Conservation (phyloP, 2,113 vertebrate genomes). For the Ptyas mucosa region DNA sequence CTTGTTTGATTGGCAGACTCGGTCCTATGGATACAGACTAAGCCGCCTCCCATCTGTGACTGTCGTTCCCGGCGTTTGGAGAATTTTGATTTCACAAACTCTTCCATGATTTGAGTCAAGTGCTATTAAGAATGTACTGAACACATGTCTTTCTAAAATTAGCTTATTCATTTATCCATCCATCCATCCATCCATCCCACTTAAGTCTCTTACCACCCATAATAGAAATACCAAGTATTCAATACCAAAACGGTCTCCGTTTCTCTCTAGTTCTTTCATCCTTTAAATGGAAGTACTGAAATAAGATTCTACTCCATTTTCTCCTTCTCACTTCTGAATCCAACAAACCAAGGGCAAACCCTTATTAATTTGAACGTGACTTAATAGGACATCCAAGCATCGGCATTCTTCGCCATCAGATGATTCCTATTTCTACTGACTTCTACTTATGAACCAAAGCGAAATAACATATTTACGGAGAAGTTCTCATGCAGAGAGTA, state of each 20-base stretch:
- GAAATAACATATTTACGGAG: not conserved
- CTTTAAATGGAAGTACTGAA: not conserved
- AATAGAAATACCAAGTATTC: not conserved
- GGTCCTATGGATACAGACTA: too few species aligned
- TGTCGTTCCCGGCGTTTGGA: too few species aligned
- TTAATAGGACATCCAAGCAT: not conserved
- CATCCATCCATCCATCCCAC: not conserved
- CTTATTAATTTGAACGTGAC: not conserved
- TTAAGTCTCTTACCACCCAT: not conserved
- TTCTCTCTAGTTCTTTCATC: not conserved
- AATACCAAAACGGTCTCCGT: not conserved
- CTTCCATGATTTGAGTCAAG: not conserved
- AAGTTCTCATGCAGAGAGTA: not conserved
- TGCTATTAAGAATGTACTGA: not conserved
- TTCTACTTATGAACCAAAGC: too few species aligned
- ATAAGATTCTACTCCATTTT: not conserved
- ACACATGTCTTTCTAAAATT: not conserved
- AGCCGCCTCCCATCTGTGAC: too few species aligned
- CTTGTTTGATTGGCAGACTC: too few species aligned
- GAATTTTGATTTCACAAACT: slow-evolving; percentile 6
- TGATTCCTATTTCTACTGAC: not conserved
- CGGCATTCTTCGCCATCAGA: not conserved
- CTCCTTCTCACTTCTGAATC: not conserved
- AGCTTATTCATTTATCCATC: not conserved
- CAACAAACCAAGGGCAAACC: not conserved